phyloP scores from a whole-genome alignment of 2,113 vertebrate genomes.

The Murina feae region DNA sequence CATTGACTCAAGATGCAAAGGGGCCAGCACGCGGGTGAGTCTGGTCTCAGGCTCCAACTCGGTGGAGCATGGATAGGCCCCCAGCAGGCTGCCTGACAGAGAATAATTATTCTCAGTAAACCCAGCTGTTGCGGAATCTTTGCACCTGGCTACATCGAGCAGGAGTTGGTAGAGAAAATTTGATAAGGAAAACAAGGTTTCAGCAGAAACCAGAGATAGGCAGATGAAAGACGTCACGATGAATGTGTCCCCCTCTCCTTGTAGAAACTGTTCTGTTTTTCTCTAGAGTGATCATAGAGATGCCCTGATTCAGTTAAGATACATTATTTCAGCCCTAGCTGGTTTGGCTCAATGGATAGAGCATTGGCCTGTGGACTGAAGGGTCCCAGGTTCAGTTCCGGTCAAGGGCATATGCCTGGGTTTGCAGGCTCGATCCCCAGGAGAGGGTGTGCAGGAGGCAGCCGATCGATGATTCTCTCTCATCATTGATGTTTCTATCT shows the following conservation, averaged over 20 bases:
- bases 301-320: not conserved
- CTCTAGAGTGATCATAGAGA: not conserved
- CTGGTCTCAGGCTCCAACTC: not conserved
- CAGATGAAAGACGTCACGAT: not conserved
- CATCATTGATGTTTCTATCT: too few species aligned
- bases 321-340: too few species aligned
- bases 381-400: too few species aligned
- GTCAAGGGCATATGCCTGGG: too few species aligned
- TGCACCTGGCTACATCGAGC: not conserved
- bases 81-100: not conserved
- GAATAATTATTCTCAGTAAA: not conserved
- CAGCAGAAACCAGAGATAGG: not conserved
- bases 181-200: conserved; percentile 34
- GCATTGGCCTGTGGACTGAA: too few species aligned
- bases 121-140: not conserved
- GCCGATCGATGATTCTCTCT: too few species aligned
- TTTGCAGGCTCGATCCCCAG: too few species aligned
- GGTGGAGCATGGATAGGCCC: not conserved
- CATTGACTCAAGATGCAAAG: not conserved
- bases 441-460: too few species aligned
- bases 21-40: not conserved
- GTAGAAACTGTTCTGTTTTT: not conserved
- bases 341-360: too few species aligned
- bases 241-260: not conserved
- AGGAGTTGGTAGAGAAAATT: not conserved